Conservation (phyloP, 2,797 vertebrate species). For the Amniataba percoides region DNA sequence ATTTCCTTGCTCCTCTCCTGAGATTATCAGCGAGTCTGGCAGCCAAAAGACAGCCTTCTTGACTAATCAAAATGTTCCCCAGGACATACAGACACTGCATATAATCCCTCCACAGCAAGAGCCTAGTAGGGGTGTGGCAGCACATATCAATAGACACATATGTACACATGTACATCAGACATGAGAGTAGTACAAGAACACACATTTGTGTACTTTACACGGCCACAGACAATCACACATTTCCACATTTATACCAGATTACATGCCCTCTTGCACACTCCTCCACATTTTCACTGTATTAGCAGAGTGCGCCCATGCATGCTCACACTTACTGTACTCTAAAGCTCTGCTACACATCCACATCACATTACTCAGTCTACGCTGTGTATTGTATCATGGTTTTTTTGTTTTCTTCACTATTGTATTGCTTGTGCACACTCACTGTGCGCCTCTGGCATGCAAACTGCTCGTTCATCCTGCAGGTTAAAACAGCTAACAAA, state of each 20-base stretch:
- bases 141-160: slow-evolving; percentile 37
- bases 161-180: slow-evolving; percentile 20
- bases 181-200: slow-evolving; percentile 7
- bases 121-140: slow-evolving; percentile 51
- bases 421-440: neutral
- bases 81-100: slow-evolving; percentile 49
- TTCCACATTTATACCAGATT: neutral
- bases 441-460: neutral
- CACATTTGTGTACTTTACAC: slow-evolving; percentile 1
- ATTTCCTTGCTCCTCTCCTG: slow-evolving; percentile 68
- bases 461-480: slow-evolving; percentile 17
- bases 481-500: slow-evolving; percentile 22
- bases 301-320: slow-evolving; percentile 1
- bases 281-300: slow-evolving; percentile 22
- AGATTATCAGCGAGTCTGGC: slow-evolving; percentile 70
- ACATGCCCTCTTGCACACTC: slow-evolving; percentile 34
- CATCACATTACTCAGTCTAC: neutral
- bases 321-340: slow-evolving; percentile 4
- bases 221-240: neutral
- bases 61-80: slow-evolving; percentile 69
- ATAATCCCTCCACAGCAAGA: slow-evolving; percentile 42
- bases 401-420: neutral
- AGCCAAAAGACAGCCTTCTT: slow-evolving; percentile 66
- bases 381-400: neutral
- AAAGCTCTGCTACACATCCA: neutral